Evolutionary conservation across 2,113 vertebrate species (phyloP).

Genomic region (Melanostigma gelatinosum): DNA sequence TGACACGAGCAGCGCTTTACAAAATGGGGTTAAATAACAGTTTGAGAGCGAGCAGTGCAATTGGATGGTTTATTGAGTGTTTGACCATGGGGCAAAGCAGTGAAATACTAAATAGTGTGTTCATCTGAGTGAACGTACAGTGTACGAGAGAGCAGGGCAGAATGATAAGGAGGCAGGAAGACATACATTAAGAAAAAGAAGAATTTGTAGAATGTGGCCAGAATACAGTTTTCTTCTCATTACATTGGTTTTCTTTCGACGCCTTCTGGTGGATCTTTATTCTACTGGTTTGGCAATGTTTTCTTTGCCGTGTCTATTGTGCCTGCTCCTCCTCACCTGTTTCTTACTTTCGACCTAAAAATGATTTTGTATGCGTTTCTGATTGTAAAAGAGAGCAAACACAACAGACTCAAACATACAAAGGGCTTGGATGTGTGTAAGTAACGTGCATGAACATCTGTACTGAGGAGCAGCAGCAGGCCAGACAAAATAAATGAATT

Average conservation of each 20-base stretch:
- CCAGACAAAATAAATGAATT: neutral
- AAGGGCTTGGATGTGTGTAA: neutral
- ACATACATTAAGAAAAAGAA: neutral
- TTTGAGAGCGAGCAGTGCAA: neutral
- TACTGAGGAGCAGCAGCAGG: conserved; percentile 2
- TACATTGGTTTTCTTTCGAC: neutral
- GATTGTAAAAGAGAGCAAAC: neutral
- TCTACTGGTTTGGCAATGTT: neutral
- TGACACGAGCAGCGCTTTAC: neutral
- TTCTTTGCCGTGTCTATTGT: neutral
- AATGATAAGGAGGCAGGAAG: neutral
- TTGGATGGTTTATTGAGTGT: conserved; percentile 19
- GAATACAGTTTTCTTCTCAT: neutral
- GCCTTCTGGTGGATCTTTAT: neutral
- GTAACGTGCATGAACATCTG: neutral
- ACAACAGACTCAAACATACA: neutral
- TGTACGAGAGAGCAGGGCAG: neutral
- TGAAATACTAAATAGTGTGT: conserved; percentile 13
- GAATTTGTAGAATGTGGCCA: neutral
- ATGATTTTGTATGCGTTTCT: neutral
- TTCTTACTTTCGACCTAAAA: neutral
- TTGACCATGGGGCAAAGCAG: conserved; percentile 20
- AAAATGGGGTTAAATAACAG: neutral
- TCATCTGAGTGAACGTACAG: neutral
- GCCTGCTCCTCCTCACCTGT: neutral